These are phyloP conservation scores for Aurelia sp. DNA, from an alignment of 30 jellyfish, hydroid and myxozoan species.

Conservation along the genomic window DNA sequence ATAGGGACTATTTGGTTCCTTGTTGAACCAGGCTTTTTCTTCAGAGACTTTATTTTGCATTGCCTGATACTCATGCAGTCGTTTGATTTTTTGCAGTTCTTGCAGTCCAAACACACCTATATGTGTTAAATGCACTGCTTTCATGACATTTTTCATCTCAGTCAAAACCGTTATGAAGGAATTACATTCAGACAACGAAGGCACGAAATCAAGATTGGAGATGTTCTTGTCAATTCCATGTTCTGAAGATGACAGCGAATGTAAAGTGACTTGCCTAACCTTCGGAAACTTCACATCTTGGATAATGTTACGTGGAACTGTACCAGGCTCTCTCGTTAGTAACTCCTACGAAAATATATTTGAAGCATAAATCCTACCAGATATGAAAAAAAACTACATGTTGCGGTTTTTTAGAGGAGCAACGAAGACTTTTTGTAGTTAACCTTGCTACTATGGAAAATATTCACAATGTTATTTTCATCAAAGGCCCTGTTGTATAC, in stretches of 20 bases:
- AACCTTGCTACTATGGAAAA: too few relatives aligned
- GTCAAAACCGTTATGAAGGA: too few relatives aligned
- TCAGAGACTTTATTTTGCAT: neutral
- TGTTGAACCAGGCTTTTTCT: conserved; percentile 15
- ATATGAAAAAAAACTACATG: too few relatives aligned
- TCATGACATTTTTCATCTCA: too few relatives aligned
- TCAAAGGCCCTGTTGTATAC: too few relatives aligned
- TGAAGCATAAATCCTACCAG: too few relatives aligned
- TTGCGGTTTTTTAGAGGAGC: too few relatives aligned
- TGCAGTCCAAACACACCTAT: neutral
- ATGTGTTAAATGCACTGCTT: too few relatives aligned
- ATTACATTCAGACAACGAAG: neutral
- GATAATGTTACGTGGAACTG: neutral
- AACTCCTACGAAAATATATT: too few relatives aligned
- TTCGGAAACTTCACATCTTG: conserved; percentile 8
- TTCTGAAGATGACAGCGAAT: conserved; percentile 8
- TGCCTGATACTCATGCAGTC: conserved; percentile 3
- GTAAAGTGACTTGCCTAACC: neutral
- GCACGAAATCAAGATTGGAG: neutral
- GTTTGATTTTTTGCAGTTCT: neutral
- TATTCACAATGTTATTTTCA: too few relatives aligned
- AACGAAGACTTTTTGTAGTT: too few relatives aligned
- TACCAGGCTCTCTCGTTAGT: too few relatives aligned
- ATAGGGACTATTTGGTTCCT: neutral
- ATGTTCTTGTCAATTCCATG: conserved; percentile 2